Conservation (phyloP, 2,113 vertebrate genomes). For the Hippocampus abdominalis region DNA sequence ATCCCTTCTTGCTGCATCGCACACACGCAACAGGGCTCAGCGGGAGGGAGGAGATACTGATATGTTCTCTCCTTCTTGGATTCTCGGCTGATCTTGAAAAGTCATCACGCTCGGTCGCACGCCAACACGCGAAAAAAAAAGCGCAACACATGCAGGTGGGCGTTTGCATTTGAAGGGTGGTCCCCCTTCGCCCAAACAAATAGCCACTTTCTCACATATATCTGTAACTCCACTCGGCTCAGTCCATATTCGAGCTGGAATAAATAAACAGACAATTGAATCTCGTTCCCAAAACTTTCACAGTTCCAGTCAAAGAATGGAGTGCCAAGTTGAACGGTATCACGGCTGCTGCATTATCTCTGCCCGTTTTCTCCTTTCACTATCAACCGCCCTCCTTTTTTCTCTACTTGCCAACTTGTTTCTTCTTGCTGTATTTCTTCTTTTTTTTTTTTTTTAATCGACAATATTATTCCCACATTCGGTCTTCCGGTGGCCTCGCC, state of each 20-base stretch:
- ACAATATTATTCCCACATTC: constrained; percentile 71
- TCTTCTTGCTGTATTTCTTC: constrained; percentile 62
- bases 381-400: neutral
- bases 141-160: constrained; percentile 38
- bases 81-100: constrained; percentile 30
- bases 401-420: constrained; percentile 59
- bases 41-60: constrained; percentile 19
- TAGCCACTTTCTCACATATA: constrained; percentile 40
- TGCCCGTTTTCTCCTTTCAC: constrained; percentile 25
- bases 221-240: constrained; percentile 33
- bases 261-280: constrained; percentile 29
- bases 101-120: constrained; percentile 6
- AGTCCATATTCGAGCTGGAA: constrained; percentile 15
- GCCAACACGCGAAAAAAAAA: constrained; percentile 13
- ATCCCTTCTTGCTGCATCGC: neutral
- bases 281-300: constrained; percentile 29
- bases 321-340: constrained; percentile 42
- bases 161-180: constrained; percentile 40
- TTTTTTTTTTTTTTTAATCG: constrained; percentile 71
- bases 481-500: constrained; percentile 63
- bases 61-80: constrained; percentile 10
- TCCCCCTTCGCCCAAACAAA: constrained; percentile 35
- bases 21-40: constrained; percentile 11
- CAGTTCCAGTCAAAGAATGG: constrained; percentile 30
- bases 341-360: constrained; percentile 18